These are phyloP conservation scores for Colletes collaris DNA, from an alignment of 2,888 invertebrate genomes.

Conservation along the genomic window DNA sequence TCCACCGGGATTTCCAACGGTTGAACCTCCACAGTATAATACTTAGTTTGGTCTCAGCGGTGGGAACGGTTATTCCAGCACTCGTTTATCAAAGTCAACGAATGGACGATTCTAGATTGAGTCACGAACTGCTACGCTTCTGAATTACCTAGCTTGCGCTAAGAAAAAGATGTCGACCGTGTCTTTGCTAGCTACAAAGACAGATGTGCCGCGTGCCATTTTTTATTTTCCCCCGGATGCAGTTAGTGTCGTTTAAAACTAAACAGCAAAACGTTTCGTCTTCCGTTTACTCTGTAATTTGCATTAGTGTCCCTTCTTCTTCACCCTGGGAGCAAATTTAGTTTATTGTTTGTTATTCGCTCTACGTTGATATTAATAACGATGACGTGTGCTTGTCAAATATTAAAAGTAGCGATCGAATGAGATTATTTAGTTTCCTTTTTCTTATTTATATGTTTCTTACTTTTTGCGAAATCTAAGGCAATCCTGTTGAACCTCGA, in stretches of 20 bases:
- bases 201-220: conserved; percentile 25
- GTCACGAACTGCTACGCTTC: conserved; percentile 63
- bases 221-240: conserved; percentile 14
- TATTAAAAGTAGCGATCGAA: too few species aligned
- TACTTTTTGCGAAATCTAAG: too few species aligned
- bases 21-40: conserved; percentile 18
- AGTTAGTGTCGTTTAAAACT: not conserved
- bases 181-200: conserved; percentile 4
- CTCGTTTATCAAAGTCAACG: conserved; percentile 71
- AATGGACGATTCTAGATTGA: conserved; percentile 68
- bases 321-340: too few species aligned
- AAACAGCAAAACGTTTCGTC: too few species aligned
- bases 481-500: too few species aligned
- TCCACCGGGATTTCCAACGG: conserved; percentile 26
- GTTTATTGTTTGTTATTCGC: too few species aligned
- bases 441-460: too few species aligned
- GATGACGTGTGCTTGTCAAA: too few species aligned
- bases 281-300: too few species aligned
- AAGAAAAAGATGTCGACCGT: conserved; percentile 32
- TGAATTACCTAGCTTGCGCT: conserved; percentile 22
- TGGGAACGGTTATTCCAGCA: conserved; percentile 38
- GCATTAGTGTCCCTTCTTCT: too few species aligned
- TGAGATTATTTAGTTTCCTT: too few species aligned
- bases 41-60: conserved; percentile 30
- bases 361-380: too few species aligned